phyloP scores from a whole-genome alignment of 92 coral and sea anemone species.

The Epizoanthus ramosus region DNA sequence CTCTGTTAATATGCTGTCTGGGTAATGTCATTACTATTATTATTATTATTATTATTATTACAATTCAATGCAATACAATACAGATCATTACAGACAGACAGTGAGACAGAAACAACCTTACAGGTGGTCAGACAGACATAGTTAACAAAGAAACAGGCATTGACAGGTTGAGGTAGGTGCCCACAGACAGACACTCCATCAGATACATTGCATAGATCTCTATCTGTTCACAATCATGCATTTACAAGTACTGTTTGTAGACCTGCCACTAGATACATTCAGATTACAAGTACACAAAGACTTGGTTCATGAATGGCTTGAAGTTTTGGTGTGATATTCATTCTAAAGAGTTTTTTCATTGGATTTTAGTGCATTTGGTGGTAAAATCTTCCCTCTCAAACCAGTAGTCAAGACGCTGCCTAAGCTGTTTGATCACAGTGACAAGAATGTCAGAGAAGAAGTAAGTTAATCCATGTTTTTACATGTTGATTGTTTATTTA shows the following conservation, averaged over 20 bases:
- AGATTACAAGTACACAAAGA: too few species aligned
- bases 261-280: too few species aligned
- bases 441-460: constrained; percentile 96
- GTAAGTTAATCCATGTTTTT: constrained; percentile 44
- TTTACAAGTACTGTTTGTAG: neutral
- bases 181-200: neutral
- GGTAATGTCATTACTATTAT: too few species aligned
- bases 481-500: neutral
- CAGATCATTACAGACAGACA: too few species aligned
- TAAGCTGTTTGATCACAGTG: constrained; percentile 95
- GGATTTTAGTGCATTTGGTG: constrained; percentile 88
- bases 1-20: too few species aligned
- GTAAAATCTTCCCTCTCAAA: constrained; percentile 95
- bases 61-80: too few species aligned
- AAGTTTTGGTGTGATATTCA: neutral
- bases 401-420: constrained; percentile 93
- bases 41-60: too few species aligned
- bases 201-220: neutral
- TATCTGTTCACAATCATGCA: too few species aligned
- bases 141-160: too few species aligned
- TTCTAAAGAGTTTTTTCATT: neutral
- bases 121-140: too few species aligned
- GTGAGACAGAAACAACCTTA: too few species aligned
- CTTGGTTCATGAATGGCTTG: neutral
- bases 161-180: too few species aligned